These are phyloP conservation scores for Bombus confusus DNA, from an alignment of 1,140 invertebrate species.

Conservation along the genomic window DNA sequence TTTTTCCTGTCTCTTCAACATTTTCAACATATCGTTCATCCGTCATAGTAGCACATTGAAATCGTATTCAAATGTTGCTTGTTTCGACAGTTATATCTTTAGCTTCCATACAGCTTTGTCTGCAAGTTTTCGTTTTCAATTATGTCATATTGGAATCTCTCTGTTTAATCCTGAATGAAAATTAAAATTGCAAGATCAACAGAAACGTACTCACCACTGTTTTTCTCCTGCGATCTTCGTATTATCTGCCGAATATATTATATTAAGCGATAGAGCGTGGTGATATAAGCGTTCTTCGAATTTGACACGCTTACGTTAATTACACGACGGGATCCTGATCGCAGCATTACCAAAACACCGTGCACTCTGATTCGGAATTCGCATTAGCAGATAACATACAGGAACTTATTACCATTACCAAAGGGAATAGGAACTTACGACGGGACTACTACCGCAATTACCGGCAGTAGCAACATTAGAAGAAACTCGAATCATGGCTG, in stretches of 20 bases:
- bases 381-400: background rate
- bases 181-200: background rate
- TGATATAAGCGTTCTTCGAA: background rate
- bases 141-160: too few relatives aligned
- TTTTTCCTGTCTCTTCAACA: too few relatives aligned
- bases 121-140: too few relatives aligned
- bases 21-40: too few relatives aligned
- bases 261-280: background rate
- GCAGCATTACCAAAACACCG: background rate
- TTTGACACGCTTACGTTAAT: background rate
- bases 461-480: background rate
- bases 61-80: too few relatives aligned
- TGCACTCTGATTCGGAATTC: background rate
- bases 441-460: background rate
- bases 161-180: background rate
- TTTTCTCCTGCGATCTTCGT: background rate
- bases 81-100: too few relatives aligned
- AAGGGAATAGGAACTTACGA: background rate
- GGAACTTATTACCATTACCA: background rate
- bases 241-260: background rate
- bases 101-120: too few relatives aligned
- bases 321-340: background rate
- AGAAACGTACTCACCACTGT: background rate
- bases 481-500: constrained; percentile 1
- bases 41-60: too few relatives aligned